These are phyloP conservation scores for Drosophila rubida DNA, from an alignment of 2,888 invertebrate species.

Conservation along the genomic window DNA sequence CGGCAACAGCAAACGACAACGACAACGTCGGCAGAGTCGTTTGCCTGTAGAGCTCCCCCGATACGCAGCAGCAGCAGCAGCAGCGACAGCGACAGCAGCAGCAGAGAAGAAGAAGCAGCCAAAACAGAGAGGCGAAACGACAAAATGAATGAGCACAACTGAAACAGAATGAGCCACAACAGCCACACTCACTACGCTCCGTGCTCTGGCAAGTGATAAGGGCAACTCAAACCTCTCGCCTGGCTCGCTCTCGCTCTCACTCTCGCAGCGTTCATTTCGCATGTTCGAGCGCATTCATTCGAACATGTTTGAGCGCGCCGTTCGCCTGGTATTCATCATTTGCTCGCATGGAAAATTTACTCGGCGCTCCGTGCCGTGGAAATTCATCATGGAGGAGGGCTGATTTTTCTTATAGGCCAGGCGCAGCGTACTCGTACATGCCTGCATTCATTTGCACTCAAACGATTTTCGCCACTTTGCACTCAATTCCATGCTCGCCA, in stretches of 20 bases:
- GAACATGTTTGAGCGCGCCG: slow-evolving; percentile 62
- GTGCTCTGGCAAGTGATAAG: slow-evolving; percentile 53
- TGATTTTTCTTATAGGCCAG: slow-evolving; percentile 82
- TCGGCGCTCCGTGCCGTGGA: slow-evolving; percentile 59
- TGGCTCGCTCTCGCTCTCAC: slow-evolving; percentile 25
- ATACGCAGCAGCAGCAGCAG: slow-evolving; percentile 28
- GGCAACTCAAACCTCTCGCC: slow-evolving; percentile 54
- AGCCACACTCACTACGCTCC: slow-evolving; percentile 20
- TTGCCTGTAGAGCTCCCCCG: slow-evolving; percentile 62
- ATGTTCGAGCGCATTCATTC: slow-evolving; percentile 52
- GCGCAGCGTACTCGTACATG: not conserved
- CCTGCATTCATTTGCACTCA: slow-evolving; percentile 55
- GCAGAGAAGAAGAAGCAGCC: slow-evolving; percentile 61
- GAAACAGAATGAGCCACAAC: slow-evolving; percentile 57
- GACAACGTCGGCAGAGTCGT: slow-evolving; percentile 42
- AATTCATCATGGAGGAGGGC: slow-evolving; percentile 83
- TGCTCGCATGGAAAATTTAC: slow-evolving; percentile 63
- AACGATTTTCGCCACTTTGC: slow-evolving; percentile 48
- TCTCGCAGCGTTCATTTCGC: slow-evolving; percentile 36
- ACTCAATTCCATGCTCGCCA: slow-evolving; percentile 37
- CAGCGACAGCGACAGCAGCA: slow-evolving; percentile 13
- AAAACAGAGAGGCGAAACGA: slow-evolving; percentile 67
- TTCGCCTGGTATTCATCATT: slow-evolving; percentile 58
- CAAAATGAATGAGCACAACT: slow-evolving; percentile 64
- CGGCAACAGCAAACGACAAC: slow-evolving; percentile 18